phyloP scores from a whole-genome alignment of 2,113 vertebrate genomes.

The Amblyopsis rosae region DNA sequence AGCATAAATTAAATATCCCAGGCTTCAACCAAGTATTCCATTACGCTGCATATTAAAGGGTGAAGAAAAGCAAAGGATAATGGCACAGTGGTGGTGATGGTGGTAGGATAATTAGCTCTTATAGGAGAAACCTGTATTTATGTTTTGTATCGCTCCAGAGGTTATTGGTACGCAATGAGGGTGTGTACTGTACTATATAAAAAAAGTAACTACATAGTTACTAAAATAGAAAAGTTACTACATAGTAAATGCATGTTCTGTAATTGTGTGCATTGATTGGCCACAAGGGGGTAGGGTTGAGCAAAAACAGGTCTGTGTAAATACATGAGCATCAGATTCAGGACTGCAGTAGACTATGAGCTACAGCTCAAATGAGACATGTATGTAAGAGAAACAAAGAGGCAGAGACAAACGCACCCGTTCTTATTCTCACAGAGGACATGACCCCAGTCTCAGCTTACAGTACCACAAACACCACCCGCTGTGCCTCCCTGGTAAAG shows the following conservation, averaged over 20 bases:
- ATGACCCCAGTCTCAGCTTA: constrained; percentile 51
- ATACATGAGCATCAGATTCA: not conserved
- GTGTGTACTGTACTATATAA: not conserved
- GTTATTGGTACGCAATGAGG: not conserved
- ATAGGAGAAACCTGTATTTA: not conserved
- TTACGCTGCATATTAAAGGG: not conserved
- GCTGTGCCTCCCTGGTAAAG: constrained; percentile 42
- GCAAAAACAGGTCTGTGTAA: too few species aligned
- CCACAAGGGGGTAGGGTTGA: too few species aligned
- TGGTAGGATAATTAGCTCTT: not conserved
- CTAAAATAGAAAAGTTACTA: too few species aligned
- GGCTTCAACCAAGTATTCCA: not conserved
- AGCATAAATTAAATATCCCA: not conserved
- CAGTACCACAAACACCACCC: constrained; percentile 56
- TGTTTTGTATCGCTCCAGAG: not conserved
- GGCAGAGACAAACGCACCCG: constrained; percentile 26
- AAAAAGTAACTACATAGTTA: too few species aligned
- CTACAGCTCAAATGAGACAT: not conserved
- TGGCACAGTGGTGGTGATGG: too few species aligned
- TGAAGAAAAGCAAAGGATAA: not conserved
- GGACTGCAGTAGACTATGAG: not conserved
- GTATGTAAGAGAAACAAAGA: not conserved
- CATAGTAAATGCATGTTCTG: too few species aligned
- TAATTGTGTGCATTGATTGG: too few species aligned
- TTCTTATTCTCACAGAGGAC: constrained; percentile 47